Base-by-base conservation (phyloP, 2,888 invertebrate species). In the Drosophila mimica region DNA sequence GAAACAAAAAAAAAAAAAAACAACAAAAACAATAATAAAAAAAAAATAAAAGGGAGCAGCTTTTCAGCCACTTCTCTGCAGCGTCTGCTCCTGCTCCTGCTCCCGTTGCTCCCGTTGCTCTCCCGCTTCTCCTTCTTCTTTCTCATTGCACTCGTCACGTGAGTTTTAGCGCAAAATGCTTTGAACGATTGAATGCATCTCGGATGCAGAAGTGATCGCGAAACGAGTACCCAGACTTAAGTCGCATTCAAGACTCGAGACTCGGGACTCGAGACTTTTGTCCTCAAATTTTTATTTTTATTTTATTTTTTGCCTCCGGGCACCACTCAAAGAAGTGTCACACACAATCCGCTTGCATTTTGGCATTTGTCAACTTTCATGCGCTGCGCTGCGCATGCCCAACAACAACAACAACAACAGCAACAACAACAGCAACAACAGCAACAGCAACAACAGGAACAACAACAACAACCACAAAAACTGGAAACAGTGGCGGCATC, bases 341-440 rank as follows among this genome's bases (percentile, higher is more conserved):
- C 82, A 82, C 81, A 80, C 79, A 83, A 89, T 89, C 89, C 89
- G 88, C 88, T 89, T 88, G 89, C 82, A 89, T 86, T 90, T 89
- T 84, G 83, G 88, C 81, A 90, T 88, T 88, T 88, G 88, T 88
- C 91, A 90, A 91, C 90, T 89, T 86, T 86, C 71, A 72, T 70
- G 81, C 81, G 70, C 71, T 81, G 89, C 81, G 81, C 48, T 87
- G 89, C 86, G 86, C 86, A 88, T 88, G 89, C 88, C 65, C 74
- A 81, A 48, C 70, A 71, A 65, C 60, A 74, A 56, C 75, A 71
- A 33, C 65, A 66, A 25, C 52, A 60, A 5, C 52, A 57, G 3
- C 60, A 62, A 15, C 34, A 61, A 4, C 52, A 73, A 20, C 43
- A 58, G n/a, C 28, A 57, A 4, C 60, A 62, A 15, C 34, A 60